Conservation (phyloP, 2,888 invertebrate genomes). For the Steinernema carpocapsae region DNA sequence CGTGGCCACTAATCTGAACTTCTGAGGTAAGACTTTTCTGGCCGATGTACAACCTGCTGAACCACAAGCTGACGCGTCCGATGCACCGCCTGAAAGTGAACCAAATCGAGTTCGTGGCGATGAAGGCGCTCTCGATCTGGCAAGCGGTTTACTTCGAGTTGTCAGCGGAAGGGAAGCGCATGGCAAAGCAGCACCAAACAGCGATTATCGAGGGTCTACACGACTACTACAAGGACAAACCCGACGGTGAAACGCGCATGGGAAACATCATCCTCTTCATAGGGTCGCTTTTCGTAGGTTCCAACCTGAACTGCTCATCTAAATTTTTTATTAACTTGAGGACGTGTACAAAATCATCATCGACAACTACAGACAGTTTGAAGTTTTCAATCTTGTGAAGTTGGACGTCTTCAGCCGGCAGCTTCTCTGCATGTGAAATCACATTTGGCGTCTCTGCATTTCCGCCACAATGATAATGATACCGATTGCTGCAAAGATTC, state of each 20-base stretch:
- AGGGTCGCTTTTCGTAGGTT: conserved; percentile 39
- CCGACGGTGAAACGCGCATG: conserved; percentile 35
- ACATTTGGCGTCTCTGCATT: conserved; percentile 5
- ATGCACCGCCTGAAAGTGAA: conserved; percentile 13
- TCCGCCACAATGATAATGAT: neutral
- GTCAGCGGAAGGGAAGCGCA: conserved; percentile 15
- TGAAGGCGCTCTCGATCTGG: conserved; percentile 25
- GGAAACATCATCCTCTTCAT: conserved; percentile 39
- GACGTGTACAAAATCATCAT: conserved; percentile 38
- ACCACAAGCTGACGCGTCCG: neutral
- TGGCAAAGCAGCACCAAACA: conserved; percentile 36
- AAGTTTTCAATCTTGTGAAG: conserved; percentile 19
- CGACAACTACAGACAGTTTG: conserved; percentile 37
- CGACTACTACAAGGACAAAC: conserved; percentile 35
- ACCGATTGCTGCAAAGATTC: neutral
- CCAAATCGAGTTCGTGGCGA: conserved; percentile 4
- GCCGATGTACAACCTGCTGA: conserved; percentile 15
- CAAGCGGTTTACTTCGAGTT: conserved; percentile 37
- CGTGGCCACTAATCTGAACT: neutral
- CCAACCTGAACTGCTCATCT: neutral
- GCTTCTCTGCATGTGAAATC: conserved; percentile 22
- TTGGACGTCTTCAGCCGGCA: conserved; percentile 31
- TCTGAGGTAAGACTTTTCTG: conserved; percentile 2
- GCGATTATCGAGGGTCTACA: conserved; percentile 38
- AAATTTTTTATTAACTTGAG: conserved; percentile 1